Base-by-base conservation (phyloP, 2,888 invertebrate species). In the Cerceris rybyensis region DNA sequence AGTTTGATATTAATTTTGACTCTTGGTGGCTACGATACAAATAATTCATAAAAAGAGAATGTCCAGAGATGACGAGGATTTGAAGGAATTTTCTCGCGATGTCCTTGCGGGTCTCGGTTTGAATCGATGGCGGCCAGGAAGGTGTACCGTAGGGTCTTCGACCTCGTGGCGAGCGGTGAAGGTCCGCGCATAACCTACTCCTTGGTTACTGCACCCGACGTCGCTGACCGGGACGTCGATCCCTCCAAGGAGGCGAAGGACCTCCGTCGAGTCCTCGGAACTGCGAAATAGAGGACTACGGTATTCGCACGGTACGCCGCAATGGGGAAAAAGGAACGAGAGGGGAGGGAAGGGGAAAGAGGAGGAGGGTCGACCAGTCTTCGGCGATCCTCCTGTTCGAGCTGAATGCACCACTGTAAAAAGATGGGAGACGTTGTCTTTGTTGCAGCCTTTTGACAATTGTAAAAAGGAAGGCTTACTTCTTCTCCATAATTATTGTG, bases 151-250 rank as follows among this genome's bases (percentile, higher is more conserved):
- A 85, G 82, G 85, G 85, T 86, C 85, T 81, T 76, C 84, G 86
- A 88, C 86, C 87, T 87, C 80, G 75, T 49, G 66, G 70, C 78
- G 74, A 77, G 87, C 87, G 89, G 88, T 85, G 86, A 88, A 88
- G 86, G 87, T 88, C 87, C 88, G 87, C 88, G 84, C 86, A 80
- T 90, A 89, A 90, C 89, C 89, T 88, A 89, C 86, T 88, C 82
- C 81, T 85, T 83, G 84, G 82, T 84, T 81, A 81, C 80, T 81
- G 85, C 84, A 80, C 81, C 72, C 86, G 86, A 88, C 88, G 88
- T 87, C 90, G 90, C 86, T 88, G 88, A 89, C 90, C 90, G 87
- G 88, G 88, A 84, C 87, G 88, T 87, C 86, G 88, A 86, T 89
- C 87, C 86, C 80, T 78, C 61, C 68, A 76, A 86, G 64, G 72